Conservation (phyloP, 2,113 vertebrate species). For the Antennarius striatus region DNA sequence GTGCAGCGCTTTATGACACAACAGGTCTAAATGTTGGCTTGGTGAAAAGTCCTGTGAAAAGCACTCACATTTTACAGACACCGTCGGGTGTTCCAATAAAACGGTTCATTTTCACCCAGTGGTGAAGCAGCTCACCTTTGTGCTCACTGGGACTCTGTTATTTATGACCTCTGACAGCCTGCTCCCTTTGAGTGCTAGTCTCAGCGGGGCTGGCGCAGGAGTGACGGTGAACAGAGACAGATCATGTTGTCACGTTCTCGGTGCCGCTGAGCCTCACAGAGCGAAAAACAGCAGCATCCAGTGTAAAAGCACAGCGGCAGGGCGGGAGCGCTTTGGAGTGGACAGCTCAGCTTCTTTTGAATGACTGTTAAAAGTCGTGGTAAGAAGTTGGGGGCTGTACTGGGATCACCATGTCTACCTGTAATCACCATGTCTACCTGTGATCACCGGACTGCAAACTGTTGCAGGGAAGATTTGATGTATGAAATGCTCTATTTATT, state of each 20-base stretch:
- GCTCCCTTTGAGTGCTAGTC: slow-evolving; percentile 73
- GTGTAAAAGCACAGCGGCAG: slow-evolving; percentile 31
- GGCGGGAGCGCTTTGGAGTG: slow-evolving; percentile 23
- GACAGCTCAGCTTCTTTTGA: slow-evolving; percentile 2
- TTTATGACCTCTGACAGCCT: slow-evolving; percentile 74
- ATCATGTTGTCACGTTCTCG: slow-evolving; percentile 75
- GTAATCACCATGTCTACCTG: too few species aligned
- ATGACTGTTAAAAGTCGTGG: too few species aligned
- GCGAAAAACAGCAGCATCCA: slow-evolving; percentile 53
- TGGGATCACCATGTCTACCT: too few species aligned
- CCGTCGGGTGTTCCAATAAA: slow-evolving; percentile 76
- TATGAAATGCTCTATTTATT: too few species aligned
- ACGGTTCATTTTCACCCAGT: slow-evolving; percentile 78
- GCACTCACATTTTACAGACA: slow-evolving; percentile 72
- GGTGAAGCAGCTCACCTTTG: slow-evolving; percentile 73
- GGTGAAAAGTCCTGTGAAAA: slow-evolving; percentile 61
- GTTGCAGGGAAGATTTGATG: too few species aligned
- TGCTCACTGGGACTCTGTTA: slow-evolving; percentile 70
- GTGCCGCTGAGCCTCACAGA: slow-evolving; percentile 51
- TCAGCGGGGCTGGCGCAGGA: slow-evolving; percentile 60
- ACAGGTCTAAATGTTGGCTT: slow-evolving; percentile 32
- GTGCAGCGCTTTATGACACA: slow-evolving; percentile 44
- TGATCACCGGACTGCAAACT: too few species aligned
- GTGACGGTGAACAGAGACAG: slow-evolving; percentile 75
- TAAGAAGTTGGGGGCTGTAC: too few species aligned